These are phyloP conservation scores for Agonopterix arenella DNA, from an alignment of 2,888 invertebrate genomes.

Conservation along the genomic window DNA sequence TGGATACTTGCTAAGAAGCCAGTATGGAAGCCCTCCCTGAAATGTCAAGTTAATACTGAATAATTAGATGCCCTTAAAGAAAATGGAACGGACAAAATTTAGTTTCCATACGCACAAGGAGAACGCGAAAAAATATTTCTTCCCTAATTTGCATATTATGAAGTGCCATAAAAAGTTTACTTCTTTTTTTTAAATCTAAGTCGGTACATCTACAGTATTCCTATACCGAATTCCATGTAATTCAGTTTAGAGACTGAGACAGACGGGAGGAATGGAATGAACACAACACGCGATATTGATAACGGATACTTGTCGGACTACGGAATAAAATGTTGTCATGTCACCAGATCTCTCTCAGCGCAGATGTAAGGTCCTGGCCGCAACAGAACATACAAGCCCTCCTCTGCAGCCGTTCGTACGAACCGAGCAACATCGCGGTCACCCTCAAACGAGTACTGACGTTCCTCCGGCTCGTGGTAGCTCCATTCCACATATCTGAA, in stretches of 20 bases:
- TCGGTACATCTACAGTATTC: no score
- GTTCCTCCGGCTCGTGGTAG: conserved; percentile 87
- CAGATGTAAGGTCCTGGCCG: conserved; percentile 95
- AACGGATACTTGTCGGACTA: not conserved
- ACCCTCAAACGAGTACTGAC: conserved; percentile 79
- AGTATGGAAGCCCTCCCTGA: conserved; percentile 88
- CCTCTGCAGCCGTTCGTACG: conserved; percentile 83
- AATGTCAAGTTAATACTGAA: not conserved
- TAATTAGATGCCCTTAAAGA: not conserved
- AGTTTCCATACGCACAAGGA: not conserved
- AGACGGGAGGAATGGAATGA: no score
- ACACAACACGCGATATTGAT: no score
- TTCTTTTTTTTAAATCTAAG: no score
- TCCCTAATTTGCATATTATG: no score
- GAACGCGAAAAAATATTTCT: no score
- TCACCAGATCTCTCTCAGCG: conserved; percentile 89
- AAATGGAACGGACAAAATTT: not conserved
- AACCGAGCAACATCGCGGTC: conserved; percentile 85
- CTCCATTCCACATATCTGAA: conserved; percentile 93
- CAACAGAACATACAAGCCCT: conserved; percentile 87
- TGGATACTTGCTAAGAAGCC: conserved; percentile 82
- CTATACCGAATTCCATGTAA: no score
- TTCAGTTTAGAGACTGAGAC: no score
- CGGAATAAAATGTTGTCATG: not conserved
- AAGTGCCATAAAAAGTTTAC: no score